Percentiles rank a stretch among this genome's conserved stretches.
phyloP scores from a whole-genome alignment of 2,797 vertebrate genomes.

The Alfaro cultratus region DNA sequence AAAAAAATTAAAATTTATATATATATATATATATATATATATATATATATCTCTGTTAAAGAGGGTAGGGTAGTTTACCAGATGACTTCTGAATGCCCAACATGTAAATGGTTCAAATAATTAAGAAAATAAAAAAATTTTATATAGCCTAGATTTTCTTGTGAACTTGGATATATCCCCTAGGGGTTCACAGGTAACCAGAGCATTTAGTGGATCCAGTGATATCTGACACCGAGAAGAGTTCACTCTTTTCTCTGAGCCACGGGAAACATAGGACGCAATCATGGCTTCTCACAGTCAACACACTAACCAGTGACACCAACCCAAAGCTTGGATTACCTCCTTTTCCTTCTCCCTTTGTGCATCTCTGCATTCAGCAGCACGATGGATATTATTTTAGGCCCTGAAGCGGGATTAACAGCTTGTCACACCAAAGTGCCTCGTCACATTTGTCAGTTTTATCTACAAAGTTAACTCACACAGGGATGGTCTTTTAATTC shows the following conservation, averaged over 20 bases:
- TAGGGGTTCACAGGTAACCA: slow-evolving; percentile 56
- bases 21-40: no score
- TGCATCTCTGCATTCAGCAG: slow-evolving; percentile 67
- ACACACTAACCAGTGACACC: slow-evolving; percentile 71
- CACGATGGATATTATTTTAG: slow-evolving; percentile 62
- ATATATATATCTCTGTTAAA: slow-evolving; percentile 14
- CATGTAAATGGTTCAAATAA: slow-evolving; percentile 1
- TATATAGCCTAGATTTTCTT: neutral
- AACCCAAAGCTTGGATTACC: slow-evolving; percentile 73
- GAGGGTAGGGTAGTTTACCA: slow-evolving; percentile 42
- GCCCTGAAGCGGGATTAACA: slow-evolving; percentile 69
- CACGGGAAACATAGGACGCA: slow-evolving; percentile 64
- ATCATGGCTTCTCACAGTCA: slow-evolving; percentile 71
- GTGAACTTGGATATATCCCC: slow-evolving; percentile 16
- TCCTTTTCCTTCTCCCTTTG: slow-evolving; percentile 69
- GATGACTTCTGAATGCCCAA: slow-evolving; percentile 30
- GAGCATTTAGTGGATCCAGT: slow-evolving; percentile 56
- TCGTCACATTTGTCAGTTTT: slow-evolving; percentile 29
- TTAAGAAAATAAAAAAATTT: neutral
- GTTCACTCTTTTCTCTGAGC: slow-evolving; percentile 62
- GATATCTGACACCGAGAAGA: slow-evolving; percentile 73
- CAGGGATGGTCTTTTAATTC: slow-evolving; percentile 19
- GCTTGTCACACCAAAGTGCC: slow-evolving; percentile 51
- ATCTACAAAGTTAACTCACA: slow-evolving; percentile 43
- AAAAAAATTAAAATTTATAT: slow-evolving; percentile 32